phyloP scores from a whole-genome alignment of 2,113 vertebrate species.

The Notarius lentiginosus region DNA sequence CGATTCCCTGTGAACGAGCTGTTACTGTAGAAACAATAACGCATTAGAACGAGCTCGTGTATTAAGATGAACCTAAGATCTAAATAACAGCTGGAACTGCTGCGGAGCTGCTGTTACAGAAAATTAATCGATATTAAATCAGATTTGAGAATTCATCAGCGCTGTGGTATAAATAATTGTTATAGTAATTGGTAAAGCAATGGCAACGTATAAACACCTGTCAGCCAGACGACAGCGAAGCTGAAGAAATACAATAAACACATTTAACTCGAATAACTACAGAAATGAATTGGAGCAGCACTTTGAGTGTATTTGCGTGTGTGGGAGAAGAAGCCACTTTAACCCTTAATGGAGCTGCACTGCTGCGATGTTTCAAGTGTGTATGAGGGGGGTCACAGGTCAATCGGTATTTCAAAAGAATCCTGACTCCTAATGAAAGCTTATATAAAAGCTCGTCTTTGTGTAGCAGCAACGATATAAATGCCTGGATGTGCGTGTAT shows the following conservation, averaged over 20 bases:
- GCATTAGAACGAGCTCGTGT: not conserved
- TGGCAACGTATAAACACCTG: not conserved
- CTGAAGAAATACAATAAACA: not conserved
- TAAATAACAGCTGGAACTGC: not conserved
- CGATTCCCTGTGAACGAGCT: not conserved
- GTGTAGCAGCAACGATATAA: not conserved
- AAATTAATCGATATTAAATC: not conserved
- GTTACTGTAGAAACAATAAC: not conserved
- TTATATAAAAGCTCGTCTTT: constrained; percentile 13
- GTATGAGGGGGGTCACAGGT: not conserved
- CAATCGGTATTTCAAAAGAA: constrained; percentile 17
- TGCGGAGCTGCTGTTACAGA: not conserved
- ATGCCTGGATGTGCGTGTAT: not conserved
- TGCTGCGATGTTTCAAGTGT: not conserved
- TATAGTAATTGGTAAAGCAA: not conserved
- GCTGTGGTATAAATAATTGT: not conserved
- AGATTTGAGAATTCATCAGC: not conserved
- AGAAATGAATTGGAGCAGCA: not conserved
- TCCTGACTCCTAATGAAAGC: not conserved
- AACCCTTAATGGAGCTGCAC: not conserved
- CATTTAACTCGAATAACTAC: not conserved
- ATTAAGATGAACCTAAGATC: not conserved
- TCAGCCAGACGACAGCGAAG: not conserved
- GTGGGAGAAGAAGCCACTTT: not conserved
- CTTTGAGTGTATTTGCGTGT: not conserved